These are phyloP conservation scores for Rhabditoides inermis DNA, from an alignment of 2,888 invertebrate species.

Conservation along the genomic window DNA sequence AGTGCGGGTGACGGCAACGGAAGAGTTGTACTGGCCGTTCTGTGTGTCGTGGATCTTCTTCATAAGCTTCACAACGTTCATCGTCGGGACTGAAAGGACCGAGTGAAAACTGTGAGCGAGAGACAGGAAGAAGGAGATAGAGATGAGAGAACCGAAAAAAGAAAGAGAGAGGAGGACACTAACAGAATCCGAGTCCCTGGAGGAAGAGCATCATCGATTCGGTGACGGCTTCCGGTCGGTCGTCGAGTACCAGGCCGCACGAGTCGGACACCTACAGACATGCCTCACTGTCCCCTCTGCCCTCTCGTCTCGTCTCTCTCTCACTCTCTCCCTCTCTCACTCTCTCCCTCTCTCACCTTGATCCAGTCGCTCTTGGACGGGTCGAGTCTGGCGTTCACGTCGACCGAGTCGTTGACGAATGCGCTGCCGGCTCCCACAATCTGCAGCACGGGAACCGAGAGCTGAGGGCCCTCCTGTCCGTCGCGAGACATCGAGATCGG, in stretches of 20 bases:
- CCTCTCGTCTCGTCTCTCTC: background rate
- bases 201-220: conserved; percentile 94
- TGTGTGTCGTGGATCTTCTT: conserved; percentile 38
- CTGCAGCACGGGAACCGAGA: conserved; percentile 70
- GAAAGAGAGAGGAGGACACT: conserved; percentile 4
- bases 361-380: conserved; percentile 94
- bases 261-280: conserved; percentile 93
- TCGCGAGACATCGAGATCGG: conserved; percentile 34
- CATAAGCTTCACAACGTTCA: conserved; percentile 38
- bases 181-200: conserved; percentile 64
- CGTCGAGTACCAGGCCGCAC: conserved; percentile 85
- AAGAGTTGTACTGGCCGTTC: conserved; percentile 14
- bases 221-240: conserved; percentile 88
- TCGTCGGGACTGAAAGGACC: conserved; percentile 31
- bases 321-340: background rate
- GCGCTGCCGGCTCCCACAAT: conserved; percentile 80
- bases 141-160: background rate
- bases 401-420: conserved; percentile 88
- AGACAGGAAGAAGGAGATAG: background rate
- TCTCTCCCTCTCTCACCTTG: conserved; percentile 95
- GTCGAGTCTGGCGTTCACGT: conserved; percentile 88
- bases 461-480: conserved; percentile 59
- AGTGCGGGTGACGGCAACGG: conserved; percentile 12
- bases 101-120: too few species aligned
- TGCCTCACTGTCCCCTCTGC: background rate